phyloP scores from a whole-genome alignment of 2,888 invertebrate genomes.

The Esperia sulphurella region DNA sequence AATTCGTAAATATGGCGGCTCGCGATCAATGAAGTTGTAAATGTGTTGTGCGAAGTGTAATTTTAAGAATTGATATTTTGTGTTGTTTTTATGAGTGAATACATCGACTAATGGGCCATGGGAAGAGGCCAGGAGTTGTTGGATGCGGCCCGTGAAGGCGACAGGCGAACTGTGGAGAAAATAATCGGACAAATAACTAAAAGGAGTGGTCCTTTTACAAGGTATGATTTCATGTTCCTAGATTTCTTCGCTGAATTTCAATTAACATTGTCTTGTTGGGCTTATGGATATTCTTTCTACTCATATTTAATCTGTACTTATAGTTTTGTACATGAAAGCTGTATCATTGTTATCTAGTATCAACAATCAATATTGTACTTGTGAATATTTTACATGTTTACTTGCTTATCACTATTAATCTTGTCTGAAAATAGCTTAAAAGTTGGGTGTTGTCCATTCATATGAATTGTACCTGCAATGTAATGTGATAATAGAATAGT shows the following conservation, averaged over 20 bases:
- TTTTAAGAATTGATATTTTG: slow-evolving; percentile 70
- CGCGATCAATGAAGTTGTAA: slow-evolving; percentile 87
- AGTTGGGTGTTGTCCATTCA: neutral
- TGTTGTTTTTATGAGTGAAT: slow-evolving; percentile 74
- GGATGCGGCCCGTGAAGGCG: slow-evolving; percentile 96
- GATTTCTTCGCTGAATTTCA: slow-evolving; percentile 8
- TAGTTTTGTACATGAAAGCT: neutral
- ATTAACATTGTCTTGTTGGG: neutral
- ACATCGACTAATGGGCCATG: slow-evolving; percentile 82
- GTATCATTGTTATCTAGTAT: slow-evolving; percentile 25
- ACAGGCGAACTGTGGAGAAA: slow-evolving; percentile 92
- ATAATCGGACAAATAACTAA: slow-evolving; percentile 92
- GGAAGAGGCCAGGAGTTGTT: slow-evolving; percentile 98
- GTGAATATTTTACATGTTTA: slow-evolving; percentile 46
- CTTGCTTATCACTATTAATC: slow-evolving; percentile 31
- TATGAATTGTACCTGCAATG: neutral
- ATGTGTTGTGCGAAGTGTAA: slow-evolving; percentile 66
- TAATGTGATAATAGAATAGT: neutral
- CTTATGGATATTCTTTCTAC: neutral
- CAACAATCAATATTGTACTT: slow-evolving; percentile 43
- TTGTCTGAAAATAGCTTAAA: slow-evolving; percentile 2
- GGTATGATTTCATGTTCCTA: slow-evolving; percentile 81
- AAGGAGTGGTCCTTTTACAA: slow-evolving; percentile 96
- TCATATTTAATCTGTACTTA: neutral
- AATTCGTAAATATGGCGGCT: slow-evolving; percentile 82